These are phyloP conservation scores for Isichthys henryi DNA, from an alignment of 2,113 vertebrate species.

Conservation along the genomic window DNA sequence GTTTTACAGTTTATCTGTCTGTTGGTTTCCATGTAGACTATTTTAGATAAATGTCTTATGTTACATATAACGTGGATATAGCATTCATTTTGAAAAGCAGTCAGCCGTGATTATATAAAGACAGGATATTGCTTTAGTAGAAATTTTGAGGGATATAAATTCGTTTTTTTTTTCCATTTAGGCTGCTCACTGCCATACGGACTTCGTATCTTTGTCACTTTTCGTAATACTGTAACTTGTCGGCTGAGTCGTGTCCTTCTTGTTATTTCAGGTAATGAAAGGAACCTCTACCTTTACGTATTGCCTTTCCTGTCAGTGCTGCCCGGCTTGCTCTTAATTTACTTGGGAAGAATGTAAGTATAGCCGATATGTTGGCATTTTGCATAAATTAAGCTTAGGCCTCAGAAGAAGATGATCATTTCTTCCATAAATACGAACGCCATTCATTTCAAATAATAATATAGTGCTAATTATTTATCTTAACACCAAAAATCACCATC, in stretches of 20 bases:
- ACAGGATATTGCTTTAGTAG: not conserved
- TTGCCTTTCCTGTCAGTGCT: conserved; percentile 15
- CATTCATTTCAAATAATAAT: not conserved
- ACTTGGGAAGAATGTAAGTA: conserved; percentile 33
- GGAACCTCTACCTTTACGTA: not conserved
- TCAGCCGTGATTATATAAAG: not conserved
- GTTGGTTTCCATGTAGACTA: not conserved
- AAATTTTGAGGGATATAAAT: not conserved
- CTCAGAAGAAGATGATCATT: not conserved
- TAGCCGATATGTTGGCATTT: not conserved
- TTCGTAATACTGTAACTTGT: not conserved
- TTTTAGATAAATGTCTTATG: not conserved
- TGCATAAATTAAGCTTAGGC: not conserved
- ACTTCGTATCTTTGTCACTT: not conserved
- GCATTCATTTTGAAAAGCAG: not conserved
- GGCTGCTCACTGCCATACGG: not conserved
- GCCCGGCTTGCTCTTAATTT: not conserved
- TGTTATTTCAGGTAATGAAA: not conserved
- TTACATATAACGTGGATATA: not conserved
- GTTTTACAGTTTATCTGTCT: not conserved
- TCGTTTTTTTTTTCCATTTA: not conserved
- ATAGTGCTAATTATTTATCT: not conserved
- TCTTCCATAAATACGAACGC: not conserved
- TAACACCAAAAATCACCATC: not conserved
- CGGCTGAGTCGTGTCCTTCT: not conserved